Base-by-base conservation (phyloP, 2,888 invertebrate species). In the Nemoura dubitans region DNA sequence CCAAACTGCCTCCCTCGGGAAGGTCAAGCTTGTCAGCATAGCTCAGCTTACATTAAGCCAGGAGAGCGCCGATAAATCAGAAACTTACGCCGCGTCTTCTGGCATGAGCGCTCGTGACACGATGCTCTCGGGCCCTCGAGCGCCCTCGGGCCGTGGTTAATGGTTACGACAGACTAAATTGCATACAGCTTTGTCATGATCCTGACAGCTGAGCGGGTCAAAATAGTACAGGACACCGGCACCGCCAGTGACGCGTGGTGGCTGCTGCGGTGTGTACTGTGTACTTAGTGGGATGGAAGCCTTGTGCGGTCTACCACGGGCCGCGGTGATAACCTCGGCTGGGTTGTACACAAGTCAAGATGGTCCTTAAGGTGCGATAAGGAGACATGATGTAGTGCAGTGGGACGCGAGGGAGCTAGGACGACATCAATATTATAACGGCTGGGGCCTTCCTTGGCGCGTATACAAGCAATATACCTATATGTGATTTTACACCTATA, bases 11-110 rank as follows among this genome's bases (percentile, higher is more conserved):
- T 83, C 42, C 30, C 43, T 43, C 42, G 83, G 21, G 84, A 21
- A 59, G 84, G 84, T 84, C 84, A 84, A 76, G 83, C 83, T 28
- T 84, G 84, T 84, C 84, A 59, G 59, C 84, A 84, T 84, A 76
- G 84, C 84, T 84, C 84, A 76, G 84, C 84, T 59, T 84, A 84
- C 30, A 76, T 76, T 84, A 76, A 59, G 81, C 28, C 25, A 2
- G 6, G 2, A 59, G 42, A 59, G 84, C 43, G 84, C 43, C 59
- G 21, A 84, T 84, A 84, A 84, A 84, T 84, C 84, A 59, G 28
- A 59, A 84, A 81, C 78, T 27, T 27, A 25, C 26, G 26, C 5
- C 78, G 26, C 27, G 78, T 78, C 78, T 81, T 28, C 16, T 30
- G 28, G 81, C 81, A 28, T 27, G 78, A 26, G 78, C 2, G 78